A percentile compares a stretch with the other conserved stretches of the same genome.
phyloP scores from a whole-genome alignment of 2,113 vertebrate species.

The pig (Sus scrofa) region T2T-Sscrofa CM000819.6:62841001-62841500 shows the following conservation, averaged over 20 bases:
- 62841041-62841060: neutral
- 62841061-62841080: neutral
- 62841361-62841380: neutral
- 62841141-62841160: neutral
- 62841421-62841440: neutral
- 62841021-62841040: neutral
- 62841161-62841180: neutral
- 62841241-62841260: neutral
- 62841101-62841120: neutral
- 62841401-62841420: neutral
- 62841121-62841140: neutral
- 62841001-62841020: neutral
- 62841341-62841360: neutral
- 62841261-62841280: neutral
- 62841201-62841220: neutral
- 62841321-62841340: neutral
- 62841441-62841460: neutral
- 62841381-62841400: neutral
- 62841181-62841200: neutral
- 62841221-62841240: neutral
- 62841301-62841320: neutral
- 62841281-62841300: neutral
- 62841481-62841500: neutral
- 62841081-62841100: neutral
- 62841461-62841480: neutral